phyloP scores from a whole-genome alignment of 1,140 invertebrate genomes.

The Platyscapa corneri region DNA sequence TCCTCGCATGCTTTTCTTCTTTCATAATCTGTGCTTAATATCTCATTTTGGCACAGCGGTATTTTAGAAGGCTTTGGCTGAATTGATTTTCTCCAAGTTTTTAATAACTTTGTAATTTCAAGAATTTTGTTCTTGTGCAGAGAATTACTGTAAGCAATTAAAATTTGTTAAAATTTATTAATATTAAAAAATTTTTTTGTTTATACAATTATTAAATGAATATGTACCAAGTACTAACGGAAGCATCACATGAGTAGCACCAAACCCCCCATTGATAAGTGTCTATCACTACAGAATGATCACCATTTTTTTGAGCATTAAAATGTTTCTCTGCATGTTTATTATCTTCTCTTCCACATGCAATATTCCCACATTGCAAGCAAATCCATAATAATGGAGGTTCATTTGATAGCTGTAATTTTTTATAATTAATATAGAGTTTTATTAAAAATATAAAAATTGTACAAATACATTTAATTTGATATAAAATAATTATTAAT shows the following conservation, averaged over 20 bases:
- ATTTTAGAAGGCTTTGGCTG: constrained; percentile 15
- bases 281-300: constrained; percentile 84
- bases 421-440: background rate
- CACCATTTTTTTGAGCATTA: constrained; percentile 83
- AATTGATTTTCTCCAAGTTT: constrained; percentile 27
- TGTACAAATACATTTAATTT: background rate
- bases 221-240: constrained; percentile 65
- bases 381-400: constrained; percentile 78
- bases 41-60: constrained; percentile 39
- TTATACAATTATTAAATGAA: constrained; percentile 3
- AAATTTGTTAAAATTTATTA: constrained; percentile 14
- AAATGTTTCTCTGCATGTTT: constrained; percentile 87
- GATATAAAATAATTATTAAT: constrained; percentile 46
- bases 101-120: constrained; percentile 77
- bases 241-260: constrained; percentile 82
- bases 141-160: constrained; percentile 51
- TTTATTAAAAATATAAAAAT: background rate
- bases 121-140: constrained; percentile 78
- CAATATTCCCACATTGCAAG: constrained; percentile 82
- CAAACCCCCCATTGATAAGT: constrained; percentile 83
- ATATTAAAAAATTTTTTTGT: background rate
- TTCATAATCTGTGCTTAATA: constrained; percentile 39
- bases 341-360: constrained; percentile 82
- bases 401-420: constrained; percentile 45
- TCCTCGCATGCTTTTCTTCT: constrained; percentile 53